Evolutionary conservation across 2,113 vertebrate species (phyloP), one percentile per base, ranked within the genome.

Genomic region (Melanostigma gelatinosum): DNA sequence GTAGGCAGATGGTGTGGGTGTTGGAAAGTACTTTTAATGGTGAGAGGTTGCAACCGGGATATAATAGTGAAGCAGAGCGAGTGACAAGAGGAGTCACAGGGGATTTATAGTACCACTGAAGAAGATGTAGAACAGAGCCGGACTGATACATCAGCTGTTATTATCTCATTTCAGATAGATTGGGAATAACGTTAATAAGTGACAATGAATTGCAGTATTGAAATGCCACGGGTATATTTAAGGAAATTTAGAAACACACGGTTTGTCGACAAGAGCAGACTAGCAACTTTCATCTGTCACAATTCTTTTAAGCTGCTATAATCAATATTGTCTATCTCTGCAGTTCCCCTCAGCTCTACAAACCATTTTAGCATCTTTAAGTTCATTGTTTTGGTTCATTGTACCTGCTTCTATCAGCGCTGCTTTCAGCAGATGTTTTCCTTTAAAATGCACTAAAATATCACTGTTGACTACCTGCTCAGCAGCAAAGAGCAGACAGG

Each of bases 1-100:
- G 84, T 66, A 60, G 83, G 88, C 85, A 91, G 86, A 85, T 75
- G 79, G 62, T 75, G 85, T 87, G 89, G 84, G 72, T 80, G 85
- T 70, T 75, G 42, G 83, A 69, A 84, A 80, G 74, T 83, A 60
- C 62, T 63, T 77, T 86, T 79, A 83, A 83, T 69, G 40, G 75
- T 58, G 58, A 72, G 77, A 89, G 77, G 66, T 71, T 54, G 65
- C 57, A 29, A 6, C 58, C 55, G n/a, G 63, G 84, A 77, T 63
- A 76, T 55, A 66, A 75, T 75, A 50, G 77, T 68, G 38, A 83
- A 60, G 42, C 69, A 77, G 57, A 81, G 67, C 8, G 1, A 72
- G 64, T 50, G 29, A 55, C 20, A 29, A 48, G 52, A 52, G 54
- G 16, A 27, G 62, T 80, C 67, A 60, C 60, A 44, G 34, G 38